Base-by-base conservation (phyloP, 1,140 invertebrate genomes). In the Scylla paramamosain region DNA sequence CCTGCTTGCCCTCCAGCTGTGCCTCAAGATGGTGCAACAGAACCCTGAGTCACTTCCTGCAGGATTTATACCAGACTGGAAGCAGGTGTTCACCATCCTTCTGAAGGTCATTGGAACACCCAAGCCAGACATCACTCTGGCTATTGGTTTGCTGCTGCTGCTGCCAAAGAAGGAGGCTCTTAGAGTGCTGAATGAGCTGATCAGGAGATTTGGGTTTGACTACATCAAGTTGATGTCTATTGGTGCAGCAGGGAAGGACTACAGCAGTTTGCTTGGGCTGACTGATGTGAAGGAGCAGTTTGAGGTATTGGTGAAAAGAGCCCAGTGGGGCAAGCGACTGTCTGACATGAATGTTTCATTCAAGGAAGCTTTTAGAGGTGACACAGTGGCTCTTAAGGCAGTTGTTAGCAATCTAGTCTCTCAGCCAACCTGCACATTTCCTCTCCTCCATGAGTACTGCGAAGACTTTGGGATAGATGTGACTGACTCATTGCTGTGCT, bases 121-220 rank as follows among this genome's bases (percentile, higher is more conserved):
- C 82, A 92, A 87, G 16, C 92, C 92, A 32, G 96, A 96, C 84
- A 28, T 95, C n/a, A 67, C 59, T 45, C 31, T 95, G 10, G 93
- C 95, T n/a, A 94, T 95, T 67, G 86, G 93, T 46, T 32, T 96
- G 32, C 95, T 96, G 29, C 48, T 93, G 29, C 82, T 96, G 0
- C 59, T 96, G 2, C 90, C 87, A 20, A 93, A 94, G 59, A 95
- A 89, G 46, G 95, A 96, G 25, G 77, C 95, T n/a, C 52, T 14
- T 59, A 96, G 90, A 86, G 93, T 94, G 77, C 29, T 94, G 3
- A 93, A 95, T 89, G 96, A 96, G 45, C 83, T 96, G n/a, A 96
- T 96, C 59, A 96, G 91, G 32, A 95, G 96, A 29, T 95, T 96
- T 95, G 96, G 96, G 6, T 95, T 88, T 92, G 96, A 96, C 86